Conservation (phyloP, 1,140 invertebrate species). For the Limonius californicus region DNA sequence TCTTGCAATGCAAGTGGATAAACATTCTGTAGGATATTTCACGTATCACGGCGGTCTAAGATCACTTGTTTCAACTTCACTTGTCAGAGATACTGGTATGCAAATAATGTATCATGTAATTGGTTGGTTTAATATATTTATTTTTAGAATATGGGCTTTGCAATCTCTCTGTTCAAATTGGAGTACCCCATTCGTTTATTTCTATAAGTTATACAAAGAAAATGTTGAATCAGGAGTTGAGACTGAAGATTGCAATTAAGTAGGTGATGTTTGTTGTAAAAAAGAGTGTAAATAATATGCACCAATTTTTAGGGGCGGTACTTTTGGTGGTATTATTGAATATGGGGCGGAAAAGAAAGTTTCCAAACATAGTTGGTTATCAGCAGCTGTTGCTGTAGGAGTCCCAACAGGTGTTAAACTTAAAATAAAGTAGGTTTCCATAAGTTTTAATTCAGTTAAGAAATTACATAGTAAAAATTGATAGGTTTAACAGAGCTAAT, state of each 20-base stretch:
- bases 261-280: constrained; percentile 49
- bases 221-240: constrained; percentile 71
- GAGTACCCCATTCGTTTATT: constrained; percentile 74
- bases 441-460: background rate
- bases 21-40: constrained; percentile 80
- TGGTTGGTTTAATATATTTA: background rate
- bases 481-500: constrained; percentile 76
- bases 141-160: constrained; percentile 51
- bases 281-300: background rate
- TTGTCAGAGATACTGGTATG: constrained; percentile 70
- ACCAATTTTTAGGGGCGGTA: constrained; percentile 66
- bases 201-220: constrained; percentile 73
- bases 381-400: constrained; percentile 79
- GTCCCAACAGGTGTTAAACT: constrained; percentile 82
- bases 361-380: constrained; percentile 83
- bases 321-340: constrained; percentile 80
- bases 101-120: constrained; percentile 24
- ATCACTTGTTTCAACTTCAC: constrained; percentile 72
- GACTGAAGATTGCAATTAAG: constrained; percentile 73
- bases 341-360: constrained; percentile 92
- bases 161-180: constrained; percentile 71
- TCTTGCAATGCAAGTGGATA: constrained; percentile 78
- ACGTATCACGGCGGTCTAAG: constrained; percentile 73
- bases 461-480: background rate
- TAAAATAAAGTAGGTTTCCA: constrained; percentile 81